Percentiles rank a stretch among this genome's conserved stretches.
phyloP scores from a whole-genome alignment of 2,888 invertebrate species.

The Chloroclystis v-ata region DNA sequence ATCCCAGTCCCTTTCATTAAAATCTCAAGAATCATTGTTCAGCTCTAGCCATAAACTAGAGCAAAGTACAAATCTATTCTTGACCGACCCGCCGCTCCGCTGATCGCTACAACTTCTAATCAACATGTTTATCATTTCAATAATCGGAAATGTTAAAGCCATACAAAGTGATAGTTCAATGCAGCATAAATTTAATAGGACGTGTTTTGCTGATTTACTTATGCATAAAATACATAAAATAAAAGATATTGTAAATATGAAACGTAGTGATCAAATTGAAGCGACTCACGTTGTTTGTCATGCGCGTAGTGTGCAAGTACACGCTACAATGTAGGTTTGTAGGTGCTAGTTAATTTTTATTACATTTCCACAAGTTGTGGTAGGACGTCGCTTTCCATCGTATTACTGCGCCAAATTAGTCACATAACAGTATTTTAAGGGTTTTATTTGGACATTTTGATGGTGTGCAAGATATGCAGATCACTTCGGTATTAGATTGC shows the following conservation, averaged over 20 bases:
- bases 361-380: background rate
- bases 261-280: background rate
- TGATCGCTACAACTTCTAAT: conserved; percentile 8
- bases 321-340: too few species aligned
- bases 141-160: background rate
- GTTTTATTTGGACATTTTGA: too few species aligned
- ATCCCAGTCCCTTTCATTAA: too few species aligned
- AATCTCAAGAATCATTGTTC: background rate
- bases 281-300: background rate
- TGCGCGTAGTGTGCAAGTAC: background rate
- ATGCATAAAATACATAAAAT: background rate
- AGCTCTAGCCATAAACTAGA: conserved; percentile 31
- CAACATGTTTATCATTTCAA: background rate
- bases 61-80: conserved; percentile 50
- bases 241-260: background rate
- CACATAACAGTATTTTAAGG: too few species aligned
- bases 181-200: background rate
- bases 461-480: too few species aligned
- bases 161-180: background rate
- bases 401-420: too few species aligned
- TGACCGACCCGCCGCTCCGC: conserved; percentile 33
- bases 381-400: too few species aligned
- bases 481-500: too few species aligned
- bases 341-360: too few species aligned
- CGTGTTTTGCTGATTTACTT: background rate